Percentiles rank a stretch among this genome's conserved stretches.
These are phyloP conservation scores for Popillia japonica DNA, from an alignment of 1,140 invertebrate species.

Conservation along the genomic window DNA sequence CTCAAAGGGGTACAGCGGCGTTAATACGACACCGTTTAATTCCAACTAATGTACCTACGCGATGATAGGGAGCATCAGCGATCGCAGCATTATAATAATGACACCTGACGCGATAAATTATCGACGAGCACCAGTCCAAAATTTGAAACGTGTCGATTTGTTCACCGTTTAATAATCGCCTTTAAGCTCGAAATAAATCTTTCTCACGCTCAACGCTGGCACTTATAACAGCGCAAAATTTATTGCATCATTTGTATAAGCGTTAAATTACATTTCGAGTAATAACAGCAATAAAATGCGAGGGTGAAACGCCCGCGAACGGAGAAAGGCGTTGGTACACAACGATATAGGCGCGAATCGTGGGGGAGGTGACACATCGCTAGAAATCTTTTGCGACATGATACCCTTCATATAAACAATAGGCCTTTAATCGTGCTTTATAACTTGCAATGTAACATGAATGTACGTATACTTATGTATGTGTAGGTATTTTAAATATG, in stretches of 20 bases:
- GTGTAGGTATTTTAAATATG: too few species aligned
- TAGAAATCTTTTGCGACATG: too few species aligned
- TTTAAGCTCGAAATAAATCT: constrained; percentile 31
- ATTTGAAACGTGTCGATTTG: constrained; percentile 36
- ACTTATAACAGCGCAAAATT: constrained; percentile 17
- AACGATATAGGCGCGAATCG: too few species aligned
- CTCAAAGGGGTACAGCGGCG: not conserved
- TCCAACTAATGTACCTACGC: not conserved
- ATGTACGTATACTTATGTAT: too few species aligned
- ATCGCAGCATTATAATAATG: not conserved
- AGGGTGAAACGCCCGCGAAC: not conserved
- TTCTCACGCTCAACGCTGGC: constrained; percentile 17
- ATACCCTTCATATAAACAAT: too few species aligned
- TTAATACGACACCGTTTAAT: not conserved
- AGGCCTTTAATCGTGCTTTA: too few species aligned
- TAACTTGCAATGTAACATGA: too few species aligned
- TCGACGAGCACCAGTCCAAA: not conserved
- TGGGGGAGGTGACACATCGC: too few species aligned
- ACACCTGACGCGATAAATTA: constrained; percentile 15
- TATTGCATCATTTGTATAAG: constrained; percentile 32
- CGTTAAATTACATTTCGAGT: constrained; percentile 34
- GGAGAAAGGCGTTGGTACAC: not conserved
- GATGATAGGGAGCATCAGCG: not conserved
- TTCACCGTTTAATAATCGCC: constrained; percentile 27
- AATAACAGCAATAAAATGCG: constrained; percentile 32